Evolutionary conservation across 2,113 vertebrate species (phyloP).

Genomic region (Condylura cristata): DNA sequence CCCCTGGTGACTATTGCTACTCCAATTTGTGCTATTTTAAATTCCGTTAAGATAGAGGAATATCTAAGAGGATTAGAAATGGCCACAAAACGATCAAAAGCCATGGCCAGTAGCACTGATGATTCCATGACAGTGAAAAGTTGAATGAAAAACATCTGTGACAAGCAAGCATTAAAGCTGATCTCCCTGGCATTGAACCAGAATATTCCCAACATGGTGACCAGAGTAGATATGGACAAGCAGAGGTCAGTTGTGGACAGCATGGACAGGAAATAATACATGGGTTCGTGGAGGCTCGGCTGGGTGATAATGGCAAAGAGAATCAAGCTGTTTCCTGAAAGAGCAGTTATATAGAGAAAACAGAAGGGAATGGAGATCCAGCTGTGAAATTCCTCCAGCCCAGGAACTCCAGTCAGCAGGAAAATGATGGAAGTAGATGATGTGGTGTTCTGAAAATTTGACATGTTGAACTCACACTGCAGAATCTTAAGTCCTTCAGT

Average conservation of each 20-base stretch:
- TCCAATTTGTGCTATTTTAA: background rate
- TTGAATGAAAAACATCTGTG: conserved; percentile 77
- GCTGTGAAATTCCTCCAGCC: background rate
- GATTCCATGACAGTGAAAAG: conserved; percentile 61
- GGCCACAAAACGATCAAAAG: conserved; percentile 56
- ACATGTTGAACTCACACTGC: background rate
- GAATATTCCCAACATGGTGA: conserved; percentile 54
- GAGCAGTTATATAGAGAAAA: background rate
- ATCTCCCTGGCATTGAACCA: conserved; percentile 56
- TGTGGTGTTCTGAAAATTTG: conserved; percentile 4
- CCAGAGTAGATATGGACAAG: background rate
- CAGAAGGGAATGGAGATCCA: conserved; percentile 58
- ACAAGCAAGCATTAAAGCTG: conserved; percentile 56
- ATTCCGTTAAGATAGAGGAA: conserved; percentile 42
- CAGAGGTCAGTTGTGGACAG: conserved; percentile 24
- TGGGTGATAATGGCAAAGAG: conserved; percentile 20
- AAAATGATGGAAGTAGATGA: background rate
- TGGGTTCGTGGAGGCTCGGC: background rate
- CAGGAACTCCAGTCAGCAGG: conserved; percentile 53
- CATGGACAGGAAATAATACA: conserved; percentile 57
- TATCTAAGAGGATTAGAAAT: conserved; percentile 60
- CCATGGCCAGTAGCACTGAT: conserved; percentile 60
- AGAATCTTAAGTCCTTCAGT: conserved; percentile 18
- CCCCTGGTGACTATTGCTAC: conserved; percentile 27
- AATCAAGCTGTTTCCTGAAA: conserved; percentile 57